Evolutionary conservation across 2,888 invertebrate species (phyloP), one percentile per base, ranked within the genome.

Genomic region (Caenorhabditis panamensis): DNA sequence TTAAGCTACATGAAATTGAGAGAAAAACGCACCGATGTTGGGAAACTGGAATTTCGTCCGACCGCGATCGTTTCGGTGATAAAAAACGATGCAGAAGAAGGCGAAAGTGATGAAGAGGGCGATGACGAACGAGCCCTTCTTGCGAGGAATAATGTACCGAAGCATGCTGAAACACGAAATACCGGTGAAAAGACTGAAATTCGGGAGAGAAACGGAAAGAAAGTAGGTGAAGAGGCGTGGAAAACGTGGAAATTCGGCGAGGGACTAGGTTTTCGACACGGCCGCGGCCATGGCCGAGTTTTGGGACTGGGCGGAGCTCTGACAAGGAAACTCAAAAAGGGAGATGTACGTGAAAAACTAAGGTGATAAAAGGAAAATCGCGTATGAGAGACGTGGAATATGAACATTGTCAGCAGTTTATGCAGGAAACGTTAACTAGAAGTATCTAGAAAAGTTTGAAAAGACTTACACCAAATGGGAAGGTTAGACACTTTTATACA

Each of bases 91-190:
- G 51, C 63, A 64, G 22, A 78, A 58, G 51, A 69, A 71, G 61
- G 67, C 67, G 54, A 76, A 36, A 20, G 76, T 76, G 36, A 76
- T 37, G 54, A 67, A 61, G 61, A 61, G 44, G 53, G 72, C 79
- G 69, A 73, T 67, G 49, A 73, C 72, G 31, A 79, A 79, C 11
- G 62, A 44, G 31, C 72, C 72, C 62, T 73, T 79, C 62, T 72
- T 72, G 54, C 72, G 61, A 49, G 79, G 79, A 73, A 79, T 79
- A 79, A 79, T 79, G 44, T 79, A 79, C 72, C 79, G 66, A 72
- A 79, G 79, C 79, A 79, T 79, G 36, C 63, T 67, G 41, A 6
- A 63, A 68, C 13, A 41, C 5, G 13, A 13, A 41, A 11, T 41
- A 3, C 13, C 13, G 5, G 2, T 9, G 2, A 41, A 13, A 13